Base-by-base conservation (phyloP, 2,113 vertebrate species). In the Leuciscus idus region DNA sequence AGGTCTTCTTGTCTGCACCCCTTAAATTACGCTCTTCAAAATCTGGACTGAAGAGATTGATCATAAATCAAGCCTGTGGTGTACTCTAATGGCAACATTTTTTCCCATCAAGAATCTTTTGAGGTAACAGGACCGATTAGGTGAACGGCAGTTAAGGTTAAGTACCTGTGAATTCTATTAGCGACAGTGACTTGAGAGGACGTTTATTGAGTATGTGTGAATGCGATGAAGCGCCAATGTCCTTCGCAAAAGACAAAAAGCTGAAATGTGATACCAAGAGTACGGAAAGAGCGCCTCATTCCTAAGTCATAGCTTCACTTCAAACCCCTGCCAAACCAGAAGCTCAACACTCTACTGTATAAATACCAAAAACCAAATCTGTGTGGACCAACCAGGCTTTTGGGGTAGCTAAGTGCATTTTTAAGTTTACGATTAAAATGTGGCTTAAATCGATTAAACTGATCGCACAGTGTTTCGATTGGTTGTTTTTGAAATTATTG, bases 261-360 rank as follows among this genome's bases (percentile, higher is more conserved):
- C 83, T 89, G 68, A 87, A 88, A 91, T 78, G 85, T 39, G 36
- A 80, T 10, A 26, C 80, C 76, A 70, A 86, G 57, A 86, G 88
- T 73, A 64, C 55, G 59, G 82, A 85, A 90, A 90, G 87, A 64
- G 84, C 85, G 90, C 91, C 89, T 92, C 84, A 91, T 91, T 94
- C 91, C 86, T 89, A 62, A 91, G 73, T 90, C 91, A 92, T 89
- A 86, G 88, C 77, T 88, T 91, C 33, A 90, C 86, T 77, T 72
- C 77, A 86, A 90, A 74, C 4, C 48, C 50, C 3, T 36, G 89
- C 92, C 92, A 94, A 93, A 93, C 87, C 90, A 92, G 84, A 88
- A 91, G 88, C 90, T 91, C 86, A 84, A 87, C 88, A 86, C 88
- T 89, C 70, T 61, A 52, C 84, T 61, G 30, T 52, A 88, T 91